Evolutionary conservation across 2,888 invertebrate genomes (phyloP).

Genomic region (Andrena hattorfiana): DNA sequence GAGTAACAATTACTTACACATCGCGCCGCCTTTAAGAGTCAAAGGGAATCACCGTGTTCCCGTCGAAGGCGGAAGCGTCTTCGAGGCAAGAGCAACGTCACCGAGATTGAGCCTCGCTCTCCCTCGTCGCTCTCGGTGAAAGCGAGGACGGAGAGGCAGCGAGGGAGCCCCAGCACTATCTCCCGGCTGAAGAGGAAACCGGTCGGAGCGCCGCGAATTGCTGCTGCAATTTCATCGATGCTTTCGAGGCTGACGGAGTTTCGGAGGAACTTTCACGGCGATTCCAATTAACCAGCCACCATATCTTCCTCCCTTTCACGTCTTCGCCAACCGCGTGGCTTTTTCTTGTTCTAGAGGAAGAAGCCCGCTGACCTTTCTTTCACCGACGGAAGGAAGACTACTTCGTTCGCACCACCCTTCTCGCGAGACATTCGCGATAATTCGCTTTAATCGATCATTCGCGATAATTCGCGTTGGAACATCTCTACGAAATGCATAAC

Average conservation of each 20-base stretch:
- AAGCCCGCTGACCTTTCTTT: not conserved
- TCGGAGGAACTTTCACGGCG: constrained; percentile 49
- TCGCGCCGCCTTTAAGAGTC: constrained; percentile 48
- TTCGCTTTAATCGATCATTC: no score
- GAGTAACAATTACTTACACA: constrained; percentile 65
- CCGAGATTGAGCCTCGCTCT: constrained; percentile 11
- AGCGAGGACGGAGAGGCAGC: not conserved
- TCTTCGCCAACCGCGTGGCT: not conserved
- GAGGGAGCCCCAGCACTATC: not conserved
- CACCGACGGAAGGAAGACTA: not conserved
- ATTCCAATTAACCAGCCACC: constrained; percentile 58
- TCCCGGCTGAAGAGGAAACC: constrained; percentile 39
- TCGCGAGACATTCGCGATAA: not conserved
- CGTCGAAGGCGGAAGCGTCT: not conserved
- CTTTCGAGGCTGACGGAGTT: constrained; percentile 33
- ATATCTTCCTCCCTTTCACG: not conserved
- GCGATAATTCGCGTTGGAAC: no score
- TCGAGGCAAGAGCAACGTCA: not conserved
- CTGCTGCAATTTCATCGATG: constrained; percentile 56
- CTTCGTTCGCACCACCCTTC: not conserved
- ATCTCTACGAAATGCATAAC: no score
- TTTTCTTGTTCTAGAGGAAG: not conserved
- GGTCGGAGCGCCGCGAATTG: constrained; percentile 18
- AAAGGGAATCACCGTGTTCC: constrained; percentile 35
- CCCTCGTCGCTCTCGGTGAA: not conserved